phyloP scores from a whole-genome alignment of 2,113 vertebrate species.

The Elephas maximus region DNA sequence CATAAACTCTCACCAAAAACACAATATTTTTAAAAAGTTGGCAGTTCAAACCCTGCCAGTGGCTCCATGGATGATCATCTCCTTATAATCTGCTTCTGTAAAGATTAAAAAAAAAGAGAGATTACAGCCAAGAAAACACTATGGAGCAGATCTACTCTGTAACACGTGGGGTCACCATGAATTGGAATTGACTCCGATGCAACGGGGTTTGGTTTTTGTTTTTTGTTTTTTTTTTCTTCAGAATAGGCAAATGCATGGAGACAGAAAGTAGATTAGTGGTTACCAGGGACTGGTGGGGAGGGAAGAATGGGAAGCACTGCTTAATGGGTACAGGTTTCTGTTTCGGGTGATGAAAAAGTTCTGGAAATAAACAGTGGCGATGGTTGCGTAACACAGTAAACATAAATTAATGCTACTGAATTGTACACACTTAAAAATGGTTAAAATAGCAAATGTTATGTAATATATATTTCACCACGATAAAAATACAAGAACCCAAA shows the following conservation, averaged over 20 bases:
- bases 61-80: not conserved
- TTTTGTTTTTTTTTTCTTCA: not conserved
- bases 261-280: not conserved
- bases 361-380: not conserved
- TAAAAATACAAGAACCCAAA: not conserved
- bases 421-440: not conserved
- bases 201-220: not conserved
- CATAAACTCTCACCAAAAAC: too few relatives aligned
- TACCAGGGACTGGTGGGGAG: not conserved
- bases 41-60: not conserved
- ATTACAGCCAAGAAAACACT: not conserved
- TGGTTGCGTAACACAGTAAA: not conserved
- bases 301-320: not conserved
- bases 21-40: not conserved
- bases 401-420: not conserved
- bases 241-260: not conserved
- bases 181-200: not conserved
- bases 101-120: too few relatives aligned
- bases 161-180: not conserved
- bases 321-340: not conserved
- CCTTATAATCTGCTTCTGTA: not conserved
- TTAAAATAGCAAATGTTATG: not conserved
- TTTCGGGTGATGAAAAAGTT: not conserved
- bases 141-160: not conserved
- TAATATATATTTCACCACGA: not conserved